Percentiles rank a stretch among this genome's conserved stretches.
These are phyloP conservation scores for Rhamnusium bicolor DNA, from an alignment of 2,888 invertebrate genomes.

Conservation along the genomic window DNA sequence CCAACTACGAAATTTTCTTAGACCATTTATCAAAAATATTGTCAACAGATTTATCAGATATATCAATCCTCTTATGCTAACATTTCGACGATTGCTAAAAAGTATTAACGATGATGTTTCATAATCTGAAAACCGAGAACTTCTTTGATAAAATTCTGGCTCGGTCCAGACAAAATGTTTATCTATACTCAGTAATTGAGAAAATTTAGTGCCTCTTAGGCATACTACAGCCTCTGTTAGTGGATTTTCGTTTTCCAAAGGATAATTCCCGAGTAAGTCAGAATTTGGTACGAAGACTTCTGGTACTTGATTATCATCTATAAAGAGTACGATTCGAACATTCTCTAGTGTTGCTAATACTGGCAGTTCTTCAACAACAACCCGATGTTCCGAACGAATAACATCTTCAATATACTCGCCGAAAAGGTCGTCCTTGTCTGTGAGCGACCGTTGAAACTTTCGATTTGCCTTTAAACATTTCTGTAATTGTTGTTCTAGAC, in stretches of 20 bases:
- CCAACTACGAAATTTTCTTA: neutral
- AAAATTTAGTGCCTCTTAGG: neutral
- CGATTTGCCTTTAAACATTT: neutral
- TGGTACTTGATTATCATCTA: neutral
- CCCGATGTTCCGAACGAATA: neutral
- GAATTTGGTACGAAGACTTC: neutral
- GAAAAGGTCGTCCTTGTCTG: neutral
- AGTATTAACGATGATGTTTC: neutral
- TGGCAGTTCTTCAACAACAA: neutral
- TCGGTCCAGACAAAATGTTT: too few relatives aligned
- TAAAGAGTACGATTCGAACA: neutral
- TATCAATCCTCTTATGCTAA: neutral
- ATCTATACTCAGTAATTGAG: neutral
- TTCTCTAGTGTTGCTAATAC: neutral
- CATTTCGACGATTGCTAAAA: neutral
- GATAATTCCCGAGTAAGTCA: neutral
- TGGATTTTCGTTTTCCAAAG: neutral
- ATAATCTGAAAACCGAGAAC: neutral
- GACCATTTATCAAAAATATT: neutral
- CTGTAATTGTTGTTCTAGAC: neutral
- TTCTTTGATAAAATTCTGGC: too few relatives aligned
- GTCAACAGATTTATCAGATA: neutral
- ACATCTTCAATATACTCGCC: neutral
- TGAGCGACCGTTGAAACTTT: neutral
- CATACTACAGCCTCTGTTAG: neutral